phyloP scores from a whole-genome alignment of 2,113 vertebrate species.

The Syngnathus typhle region DNA sequence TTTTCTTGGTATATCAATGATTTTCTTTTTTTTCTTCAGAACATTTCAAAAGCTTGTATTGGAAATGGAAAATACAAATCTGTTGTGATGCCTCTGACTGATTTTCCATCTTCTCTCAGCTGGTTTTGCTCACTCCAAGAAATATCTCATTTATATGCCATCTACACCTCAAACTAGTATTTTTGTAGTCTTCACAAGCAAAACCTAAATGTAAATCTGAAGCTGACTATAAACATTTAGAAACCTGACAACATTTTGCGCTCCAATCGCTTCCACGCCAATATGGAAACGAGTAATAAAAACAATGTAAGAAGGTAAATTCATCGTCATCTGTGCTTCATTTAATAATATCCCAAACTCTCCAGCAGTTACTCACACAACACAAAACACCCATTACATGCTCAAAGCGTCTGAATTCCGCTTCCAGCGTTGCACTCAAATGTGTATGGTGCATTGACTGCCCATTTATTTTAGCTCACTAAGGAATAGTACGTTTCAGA shows the following conservation, averaged over 20 bases:
- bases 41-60: not conserved
- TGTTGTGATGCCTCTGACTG: not conserved
- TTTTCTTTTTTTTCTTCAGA: not conserved
- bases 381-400: conserved; percentile 20
- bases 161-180: not conserved
- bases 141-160: not conserved
- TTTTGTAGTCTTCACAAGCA: not conserved
- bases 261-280: not conserved
- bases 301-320: conserved; percentile 23
- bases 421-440: conserved; percentile 23
- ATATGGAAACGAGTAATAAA: conserved; percentile 18
- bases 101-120: not conserved
- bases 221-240: not conserved
- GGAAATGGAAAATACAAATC: not conserved
- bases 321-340: conserved; percentile 13
- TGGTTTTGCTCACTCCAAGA: not conserved
- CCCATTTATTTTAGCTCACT: conserved; percentile 42
- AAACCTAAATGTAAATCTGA: not conserved
- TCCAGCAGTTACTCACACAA: conserved; percentile 3
- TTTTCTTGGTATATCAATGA: not conserved
- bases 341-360: conserved; percentile 19
- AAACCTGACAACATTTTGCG: not conserved
- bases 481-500: conserved; percentile 28
- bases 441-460: conserved; percentile 44
- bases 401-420: conserved; percentile 30